Evolutionary conservation across 64 coral and sea anemone genomes (phyloP), one percentile per base, ranked within the genome.

Genomic region (Orbicella faveolata): DNA sequence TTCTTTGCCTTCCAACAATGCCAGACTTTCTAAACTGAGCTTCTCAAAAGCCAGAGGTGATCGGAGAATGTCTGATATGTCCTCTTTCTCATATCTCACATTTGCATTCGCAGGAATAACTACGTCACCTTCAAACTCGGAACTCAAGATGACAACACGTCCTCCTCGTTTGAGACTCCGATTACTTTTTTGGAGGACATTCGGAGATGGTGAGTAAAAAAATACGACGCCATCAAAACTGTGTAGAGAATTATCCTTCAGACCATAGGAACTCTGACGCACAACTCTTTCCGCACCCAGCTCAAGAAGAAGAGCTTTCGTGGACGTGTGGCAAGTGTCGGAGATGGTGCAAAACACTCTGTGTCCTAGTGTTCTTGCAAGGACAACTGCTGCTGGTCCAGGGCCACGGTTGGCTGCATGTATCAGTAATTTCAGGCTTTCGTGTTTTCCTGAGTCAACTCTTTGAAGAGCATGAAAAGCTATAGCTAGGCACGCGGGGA

Each of bases 291-390:
- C 53, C 10, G 84, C 62, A 76, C 87, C 92, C 44, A 83, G 34
- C 23, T 35, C 66, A 21, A 89, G 35, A 3, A 94, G 52, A 25
- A 89, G 20, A 33, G 7, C 57, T 13, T 89, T 53, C 44, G 15
- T 37, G 5, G 21, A 37, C 9, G 10, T 66, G 48, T 57, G 15
- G 39, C 35, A 36, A 76, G 65, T 19, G 33, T 83, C 55, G 30
- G 86, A 63, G 17, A 83, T 81, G 19, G 88, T 90, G 76, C 93
- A 94, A 33, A 79, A 48, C n/a, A 94, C 76, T 61, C 53, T 53
- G 78, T 94, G 88, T 9, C 93, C 93, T 54, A 90, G 23, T 52
- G 80, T 36, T 25, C 75, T 94, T 25, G 62, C 88, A 75, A 94
- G 86, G 10, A 66, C 19, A 54, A 88, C 79, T 36, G 89, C 81